Base-by-base conservation (phyloP, 2,888 invertebrate genomes). In the Choreutis nemorana region DNA sequence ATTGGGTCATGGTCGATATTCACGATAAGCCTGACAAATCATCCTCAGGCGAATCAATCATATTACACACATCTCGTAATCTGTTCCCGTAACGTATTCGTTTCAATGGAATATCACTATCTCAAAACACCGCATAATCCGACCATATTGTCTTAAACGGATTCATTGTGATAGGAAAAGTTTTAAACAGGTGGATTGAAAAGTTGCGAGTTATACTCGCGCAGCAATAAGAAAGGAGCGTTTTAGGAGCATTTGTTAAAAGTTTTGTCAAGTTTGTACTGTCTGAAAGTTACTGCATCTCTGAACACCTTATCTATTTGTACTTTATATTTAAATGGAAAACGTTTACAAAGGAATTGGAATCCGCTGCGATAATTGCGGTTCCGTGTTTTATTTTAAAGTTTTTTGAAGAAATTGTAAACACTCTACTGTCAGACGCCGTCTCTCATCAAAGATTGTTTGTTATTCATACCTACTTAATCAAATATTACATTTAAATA, bases 161-260 rank as follows among this genome's bases (percentile, higher is more conserved):
- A 58, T 52, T 60, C 59, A 60, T 56, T 55, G 55, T 63, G 63
- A 68, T 68, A 61, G 64, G 57, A 65, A 70, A 70, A 70, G 66
- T 70, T 68, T 54, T 59, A 65, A 66, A 58, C 55, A 57, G 53
- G 48, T 57, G 60, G 57, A 65, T 63, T 65, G 62, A 53, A 61
- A 67, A 63, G 55, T 67, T 65, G 43, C 41, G 45, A 55, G 54
- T 59, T 62, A 61, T 58, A 54, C 63, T 55, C 53, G 39, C 44
- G 40, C 58, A 49, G 53, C 59, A 56, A 56, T 55, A 59, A 55
- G 51, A 63, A 52, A 51, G 40, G 43, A 52, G 42, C 53, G 51
- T 56, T 60, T 58, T 56, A 55, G 50, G 50, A 46, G 53, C 52
- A 59, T 66, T 62, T 66, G 56, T 60, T 56, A 47, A 53, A 62